Evolutionary conservation across 2,888 invertebrate genomes (phyloP).

Genomic region (Melanostoma mellinum): DNA sequence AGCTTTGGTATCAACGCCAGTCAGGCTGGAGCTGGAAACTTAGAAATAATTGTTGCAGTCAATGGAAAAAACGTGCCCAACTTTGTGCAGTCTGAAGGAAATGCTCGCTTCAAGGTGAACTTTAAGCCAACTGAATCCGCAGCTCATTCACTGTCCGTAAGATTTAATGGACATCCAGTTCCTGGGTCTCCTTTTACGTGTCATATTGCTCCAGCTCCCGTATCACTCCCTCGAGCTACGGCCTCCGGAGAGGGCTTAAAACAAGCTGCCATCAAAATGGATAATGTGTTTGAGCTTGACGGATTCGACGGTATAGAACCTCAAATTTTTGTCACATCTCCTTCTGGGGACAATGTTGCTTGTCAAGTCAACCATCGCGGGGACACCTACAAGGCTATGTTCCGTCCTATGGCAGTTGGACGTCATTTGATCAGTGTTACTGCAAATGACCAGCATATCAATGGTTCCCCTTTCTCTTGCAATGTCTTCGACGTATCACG

Average conservation of each 20-base stretch:
- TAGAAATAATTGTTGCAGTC: constrained; percentile 98
- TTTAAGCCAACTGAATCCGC: constrained; percentile 98
- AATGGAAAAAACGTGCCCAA: constrained; percentile 98
- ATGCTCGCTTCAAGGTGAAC: constrained; percentile 96
- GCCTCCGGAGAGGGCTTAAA: constrained; percentile 81
- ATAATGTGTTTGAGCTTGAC: constrained; percentile 85
- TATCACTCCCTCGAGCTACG: constrained; percentile 85
- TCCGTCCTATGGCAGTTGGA: constrained; percentile 93
- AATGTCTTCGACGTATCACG: constrained; percentile 96
- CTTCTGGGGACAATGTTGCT: constrained; percentile 91
- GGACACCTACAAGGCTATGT: constrained; percentile 89
- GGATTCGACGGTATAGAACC: constrained; percentile 85
- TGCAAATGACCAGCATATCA: constrained; percentile 92
- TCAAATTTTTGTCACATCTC: constrained; percentile 90
- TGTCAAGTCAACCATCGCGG: constrained; percentile 87
- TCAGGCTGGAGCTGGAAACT: constrained; percentile 95
- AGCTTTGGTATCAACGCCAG: constrained; percentile 95
- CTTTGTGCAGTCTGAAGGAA: constrained; percentile 98
- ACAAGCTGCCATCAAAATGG: constrained; percentile 81
- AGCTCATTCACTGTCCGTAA: constrained; percentile 94
- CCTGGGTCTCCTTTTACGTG: constrained; percentile 97
- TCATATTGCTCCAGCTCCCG: constrained; percentile 85
- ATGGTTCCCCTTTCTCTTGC: constrained; percentile 96
- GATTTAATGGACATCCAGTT: constrained; percentile 89
- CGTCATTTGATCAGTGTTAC: constrained; percentile 92